Base-by-base conservation (phyloP, 2,797 vertebrate species). In the Neostethus bicornis region DNA sequence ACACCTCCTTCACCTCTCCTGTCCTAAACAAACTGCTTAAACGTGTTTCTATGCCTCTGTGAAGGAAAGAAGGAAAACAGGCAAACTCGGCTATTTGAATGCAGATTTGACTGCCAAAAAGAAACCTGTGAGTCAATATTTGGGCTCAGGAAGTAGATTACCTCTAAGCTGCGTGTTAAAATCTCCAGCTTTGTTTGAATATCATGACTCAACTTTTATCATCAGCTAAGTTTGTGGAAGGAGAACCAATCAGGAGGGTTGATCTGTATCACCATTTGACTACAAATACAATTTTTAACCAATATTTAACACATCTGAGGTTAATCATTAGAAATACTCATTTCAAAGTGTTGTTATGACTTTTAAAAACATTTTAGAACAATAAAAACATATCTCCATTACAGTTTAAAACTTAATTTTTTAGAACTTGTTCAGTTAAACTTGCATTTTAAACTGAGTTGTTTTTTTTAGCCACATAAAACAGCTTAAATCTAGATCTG, bases 31-130 rank as follows among this genome's bases (percentile, higher is more conserved):
- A n/a, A 49, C 45, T 32, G 7, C 6, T 24, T n/a, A n/a, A 34
- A 20, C 47, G 52, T 35, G 47, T 44, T 23, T n/a, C n/a, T 19
- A 61, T 12, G 4, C 16, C n/a, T n/a, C n/a, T n/a, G n/a, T n/a
- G n/a, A n/a, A n/a, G n/a, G n/a, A n/a, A n/a, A n/a, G n/a, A 5
- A 7, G 42, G 42, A 60, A 7, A 20, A 43, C 34, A 58, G 31
- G 54, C 26, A 57, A 53, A 53, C 38, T 31, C 20, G 51, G 25
- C 32, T 0, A 84, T 81, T 84, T 79, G 66, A 81, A 79, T 84
- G 56, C 6, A 41, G 35, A 81, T 84, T 84, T 84, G 79, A 81
- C 73, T 84, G 37, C 49, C 79, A 77, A 81, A 81, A 21, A 8
- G 5, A 41, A 21, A 4, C 8, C 54, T 38, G 28, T 19, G 4